Conservation (phyloP, 2,113 vertebrate genomes). For the Pan paniscus region DNA sequence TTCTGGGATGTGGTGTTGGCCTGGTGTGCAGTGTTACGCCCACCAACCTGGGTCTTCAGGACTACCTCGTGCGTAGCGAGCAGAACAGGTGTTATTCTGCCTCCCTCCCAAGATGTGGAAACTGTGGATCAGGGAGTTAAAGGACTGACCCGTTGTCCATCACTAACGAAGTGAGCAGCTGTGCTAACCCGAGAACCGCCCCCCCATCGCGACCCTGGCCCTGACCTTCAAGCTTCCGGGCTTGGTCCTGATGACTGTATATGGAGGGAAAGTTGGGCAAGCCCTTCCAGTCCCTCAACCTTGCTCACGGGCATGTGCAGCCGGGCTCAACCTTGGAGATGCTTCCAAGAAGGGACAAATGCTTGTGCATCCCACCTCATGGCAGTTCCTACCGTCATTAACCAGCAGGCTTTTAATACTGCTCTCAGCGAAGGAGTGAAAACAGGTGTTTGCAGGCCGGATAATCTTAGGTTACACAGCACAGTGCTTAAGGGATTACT, state of each 20-base stretch:
- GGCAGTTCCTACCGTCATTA: slow-evolving; percentile 67
- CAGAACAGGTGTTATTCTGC: background rate
- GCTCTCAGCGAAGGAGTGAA: slow-evolving; percentile 65
- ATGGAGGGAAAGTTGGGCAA: background rate
- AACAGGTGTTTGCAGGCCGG: slow-evolving; percentile 58
- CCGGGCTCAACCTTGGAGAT: background rate
- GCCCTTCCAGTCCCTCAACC: slow-evolving; percentile 56
- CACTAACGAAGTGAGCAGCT: background rate
- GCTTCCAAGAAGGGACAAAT: slow-evolving; percentile 25
- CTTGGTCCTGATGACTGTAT: background rate
- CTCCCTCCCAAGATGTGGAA: background rate
- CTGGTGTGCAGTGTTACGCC: background rate
- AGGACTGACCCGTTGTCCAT: background rate
- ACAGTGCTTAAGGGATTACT: slow-evolving; percentile 58
- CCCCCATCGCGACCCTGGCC: background rate
- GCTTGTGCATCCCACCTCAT: background rate
- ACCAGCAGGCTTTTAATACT: slow-evolving; percentile 48
- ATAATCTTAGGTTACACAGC: slow-evolving; percentile 52
- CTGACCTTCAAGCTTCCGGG: background rate
- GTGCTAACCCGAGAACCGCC: background rate
- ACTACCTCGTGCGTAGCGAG: background rate
- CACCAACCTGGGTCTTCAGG: background rate
- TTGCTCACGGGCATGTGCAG: slow-evolving; percentile 8
- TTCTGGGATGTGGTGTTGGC: background rate
- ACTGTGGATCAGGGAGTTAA: background rate